Percentiles rank a stretch among this genome's conserved stretches.
These are phyloP conservation scores for Ataeniobius toweri DNA, from an alignment of 2,797 vertebrate species.

Conservation along the genomic window DNA sequence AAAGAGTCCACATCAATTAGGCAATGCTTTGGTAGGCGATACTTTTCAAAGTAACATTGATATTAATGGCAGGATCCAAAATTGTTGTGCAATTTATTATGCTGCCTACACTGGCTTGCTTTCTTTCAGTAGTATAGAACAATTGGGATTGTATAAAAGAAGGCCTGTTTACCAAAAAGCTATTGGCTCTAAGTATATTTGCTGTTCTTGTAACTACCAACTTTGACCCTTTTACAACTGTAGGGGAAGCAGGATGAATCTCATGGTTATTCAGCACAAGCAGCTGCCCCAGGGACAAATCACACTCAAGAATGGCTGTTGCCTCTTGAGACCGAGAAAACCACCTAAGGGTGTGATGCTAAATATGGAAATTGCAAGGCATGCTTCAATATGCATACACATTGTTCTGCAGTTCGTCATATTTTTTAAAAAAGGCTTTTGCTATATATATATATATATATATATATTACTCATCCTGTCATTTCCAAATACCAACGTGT, in stretches of 20 bases:
- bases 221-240: slow-evolving; percentile 75
- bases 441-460: background rate
- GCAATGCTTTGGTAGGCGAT: background rate
- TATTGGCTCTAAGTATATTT: slow-evolving; percentile 73
- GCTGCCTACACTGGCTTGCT: background rate
- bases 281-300: slow-evolving; percentile 77
- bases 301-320: slow-evolving; percentile 72
- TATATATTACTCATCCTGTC: slow-evolving; percentile 4
- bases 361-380: slow-evolving; percentile 76
- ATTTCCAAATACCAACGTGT: slow-evolving; percentile 42
- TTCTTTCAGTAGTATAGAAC: background rate
- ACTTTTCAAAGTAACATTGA: background rate
- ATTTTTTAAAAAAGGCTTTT: slow-evolving; percentile 38
- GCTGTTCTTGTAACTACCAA: slow-evolving; percentile 72
- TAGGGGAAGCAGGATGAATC: slow-evolving; percentile 70
- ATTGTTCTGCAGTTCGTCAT: slow-evolving; percentile 52
- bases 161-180: slow-evolving; percentile 40
- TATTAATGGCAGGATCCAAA: background rate
- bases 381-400: slow-evolving; percentile 69
- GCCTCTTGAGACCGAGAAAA: slow-evolving; percentile 69
- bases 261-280: slow-evolving; percentile 79
- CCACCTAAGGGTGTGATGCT: slow-evolving; percentile 71
- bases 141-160: slow-evolving; percentile 3
- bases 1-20: background rate
- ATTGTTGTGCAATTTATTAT: background rate